Conservation (phyloP, 2,113 vertebrate species). For the Crocuta crocuta region DNA sequence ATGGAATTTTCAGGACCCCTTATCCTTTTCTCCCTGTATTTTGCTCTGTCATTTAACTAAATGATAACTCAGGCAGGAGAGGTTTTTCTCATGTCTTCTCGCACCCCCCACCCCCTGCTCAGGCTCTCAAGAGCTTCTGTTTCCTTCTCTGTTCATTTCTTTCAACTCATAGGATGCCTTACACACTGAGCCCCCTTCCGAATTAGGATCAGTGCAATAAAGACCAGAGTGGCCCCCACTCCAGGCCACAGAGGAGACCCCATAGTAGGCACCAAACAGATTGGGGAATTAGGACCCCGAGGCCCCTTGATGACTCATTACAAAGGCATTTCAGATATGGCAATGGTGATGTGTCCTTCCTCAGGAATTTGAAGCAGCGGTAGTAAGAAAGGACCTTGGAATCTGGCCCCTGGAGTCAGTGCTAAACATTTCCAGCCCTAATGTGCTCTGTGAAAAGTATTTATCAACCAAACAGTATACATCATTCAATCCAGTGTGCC, state of each 20-base stretch:
- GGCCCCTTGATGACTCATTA: fast-evolving
- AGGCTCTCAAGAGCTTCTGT: background rate
- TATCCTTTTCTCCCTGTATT: background rate
- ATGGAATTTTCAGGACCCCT: background rate
- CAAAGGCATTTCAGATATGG: background rate
- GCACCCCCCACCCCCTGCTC: fast-evolving
- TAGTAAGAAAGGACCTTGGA: background rate
- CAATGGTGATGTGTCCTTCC: fast-evolving
- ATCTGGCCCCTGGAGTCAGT: background rate
- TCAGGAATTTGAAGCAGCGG: background rate
- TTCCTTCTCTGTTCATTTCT: background rate
- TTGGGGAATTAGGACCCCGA: background rate
- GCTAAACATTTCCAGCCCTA: background rate
- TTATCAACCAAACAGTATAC: background rate
- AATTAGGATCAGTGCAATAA: background rate
- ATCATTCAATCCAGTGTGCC: background rate
- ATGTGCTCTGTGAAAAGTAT: background rate
- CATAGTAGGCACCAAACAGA: background rate
- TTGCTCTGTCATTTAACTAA: background rate
- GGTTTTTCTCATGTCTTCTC: background rate
- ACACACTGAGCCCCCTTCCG: fast-evolving
- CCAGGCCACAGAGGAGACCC: background rate
- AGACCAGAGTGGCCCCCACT: background rate
- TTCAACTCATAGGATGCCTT: background rate
- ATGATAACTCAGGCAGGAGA: background rate